phyloP scores from a whole-genome alignment of 2,797 vertebrate species.

The Philypnodon macrostomus region DNA sequence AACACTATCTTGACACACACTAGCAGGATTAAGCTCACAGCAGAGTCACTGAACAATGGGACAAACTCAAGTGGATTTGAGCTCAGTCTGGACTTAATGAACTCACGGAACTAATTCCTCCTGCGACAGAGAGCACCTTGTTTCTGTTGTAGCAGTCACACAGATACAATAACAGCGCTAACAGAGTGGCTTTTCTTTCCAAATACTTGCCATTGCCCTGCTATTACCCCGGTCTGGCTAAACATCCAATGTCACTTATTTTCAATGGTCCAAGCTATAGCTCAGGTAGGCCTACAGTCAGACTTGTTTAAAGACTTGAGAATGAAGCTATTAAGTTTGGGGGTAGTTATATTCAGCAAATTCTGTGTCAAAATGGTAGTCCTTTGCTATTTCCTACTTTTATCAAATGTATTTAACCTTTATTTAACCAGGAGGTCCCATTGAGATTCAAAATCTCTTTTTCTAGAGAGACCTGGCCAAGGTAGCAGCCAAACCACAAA shows the following conservation, averaged over 20 bases:
- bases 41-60: conserved; percentile 14
- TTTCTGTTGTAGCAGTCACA: conserved; percentile 30
- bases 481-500: too few species aligned
- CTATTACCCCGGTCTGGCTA: conserved; percentile 19
- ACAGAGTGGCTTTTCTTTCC: conserved; percentile 16
- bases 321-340: too few species aligned
- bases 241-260: neutral
- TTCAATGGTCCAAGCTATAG: conserved; percentile 7
- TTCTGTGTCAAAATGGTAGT: too few species aligned
- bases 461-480: too few species aligned
- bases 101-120: conserved; percentile 13
- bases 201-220: conserved; percentile 31
- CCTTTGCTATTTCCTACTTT: too few species aligned
- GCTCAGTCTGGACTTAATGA: conserved; percentile 17
- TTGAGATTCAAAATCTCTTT: too few species aligned
- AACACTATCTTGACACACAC: conserved; percentile 24
- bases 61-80: conserved; percentile 21
- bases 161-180: conserved; percentile 27
- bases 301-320: too few species aligned
- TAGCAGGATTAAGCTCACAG: neutral
- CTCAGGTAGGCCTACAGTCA: too few species aligned
- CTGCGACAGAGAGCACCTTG: conserved; percentile 22
- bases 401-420: too few species aligned
- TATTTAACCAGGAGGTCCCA: too few species aligned
- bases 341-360: too few species aligned